Evolutionary conservation across 2,113 vertebrate species (phyloP), one percentile per base, ranked within the genome.

Genomic region (Alexandromys fortis): DNA sequence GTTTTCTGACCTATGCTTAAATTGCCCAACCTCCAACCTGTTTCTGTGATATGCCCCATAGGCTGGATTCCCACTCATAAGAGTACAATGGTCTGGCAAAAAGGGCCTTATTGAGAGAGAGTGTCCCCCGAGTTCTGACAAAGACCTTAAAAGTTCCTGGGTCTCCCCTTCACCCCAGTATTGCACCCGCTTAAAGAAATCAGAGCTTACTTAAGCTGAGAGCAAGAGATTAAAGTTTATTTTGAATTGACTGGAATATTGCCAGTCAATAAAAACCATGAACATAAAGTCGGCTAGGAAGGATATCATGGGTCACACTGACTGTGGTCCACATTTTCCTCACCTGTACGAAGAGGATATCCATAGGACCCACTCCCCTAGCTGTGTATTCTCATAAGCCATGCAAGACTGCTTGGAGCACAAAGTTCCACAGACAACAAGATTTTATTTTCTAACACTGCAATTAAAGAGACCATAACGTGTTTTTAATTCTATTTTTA

Each of bases 21-120:
- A 49, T 21, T 22, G 35, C 55, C 21, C 65, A 87, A 58, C 6
- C 42, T 70, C 17, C 2, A 3, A 30, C 86, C 52, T 77, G 33
- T 35, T 88, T 88, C 75, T 61, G 45, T 70, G 91, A 61, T 55
- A 1, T 21, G 70, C 26, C 47, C 73, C 33, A 49, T 8, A 63
- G 65, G 22, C 49, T 58, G 33, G 38, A 78, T 26, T 91, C 61
- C 45, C 0, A 3, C 78, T 28, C 85, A 65, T 33, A 0, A 2
- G 14, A 19, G 52, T 28, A 30, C 4, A 58, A 52, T 21, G 63
- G n/a, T 12, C 45, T n/a, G 1, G 13, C 28, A 33, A 49, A 52
- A 35, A 58, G 5, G 77, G 14, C 0, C 2, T 5, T 7, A 0
- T 17, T 68, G 33, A 79, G 30, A 61, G 4, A 9, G 8, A 35